These are phyloP conservation scores for Oegoconia quadripuncta DNA, from an alignment of 2,888 invertebrate genomes.

Conservation along the genomic window DNA sequence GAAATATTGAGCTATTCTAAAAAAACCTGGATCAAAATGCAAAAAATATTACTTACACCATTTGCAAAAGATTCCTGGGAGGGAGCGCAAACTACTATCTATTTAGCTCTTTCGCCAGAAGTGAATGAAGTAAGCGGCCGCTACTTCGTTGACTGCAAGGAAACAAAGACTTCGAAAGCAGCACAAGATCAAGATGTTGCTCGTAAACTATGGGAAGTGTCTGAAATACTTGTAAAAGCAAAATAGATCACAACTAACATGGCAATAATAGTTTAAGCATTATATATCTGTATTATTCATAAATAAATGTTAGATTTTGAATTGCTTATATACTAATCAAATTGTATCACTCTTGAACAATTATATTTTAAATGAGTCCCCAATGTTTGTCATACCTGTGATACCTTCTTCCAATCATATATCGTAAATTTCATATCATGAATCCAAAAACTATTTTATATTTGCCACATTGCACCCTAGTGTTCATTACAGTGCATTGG, in stretches of 20 bases:
- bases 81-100: slow-evolving; percentile 63
- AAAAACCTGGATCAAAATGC: background rate
- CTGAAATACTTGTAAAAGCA: slow-evolving; percentile 59
- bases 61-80: slow-evolving; percentile 30
- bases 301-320: too few relatives aligned
- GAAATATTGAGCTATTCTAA: background rate
- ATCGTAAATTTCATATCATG: too few relatives aligned
- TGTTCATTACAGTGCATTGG: too few relatives aligned
- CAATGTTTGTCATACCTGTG: too few relatives aligned
- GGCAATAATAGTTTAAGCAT: too few relatives aligned
- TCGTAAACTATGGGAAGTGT: slow-evolving; percentile 79
- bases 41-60: slow-evolving; percentile 5
- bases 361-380: too few relatives aligned
- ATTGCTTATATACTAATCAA: too few relatives aligned
- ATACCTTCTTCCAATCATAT: too few relatives aligned
- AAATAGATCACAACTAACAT: slow-evolving; percentile 3
- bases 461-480: too few relatives aligned
- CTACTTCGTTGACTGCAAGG: slow-evolving; percentile 76
- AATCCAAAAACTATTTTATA: too few relatives aligned
- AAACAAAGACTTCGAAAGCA: slow-evolving; percentile 45
- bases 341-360: too few relatives aligned
- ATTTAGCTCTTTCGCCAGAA: slow-evolving; percentile 60
- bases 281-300: too few relatives aligned
- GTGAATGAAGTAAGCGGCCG: slow-evolving; percentile 74
- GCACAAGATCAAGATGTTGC: slow-evolving; percentile 65